Evolutionary conservation across 2,888 invertebrate genomes (phyloP).

Genomic region (Cephus runcator): DNA sequence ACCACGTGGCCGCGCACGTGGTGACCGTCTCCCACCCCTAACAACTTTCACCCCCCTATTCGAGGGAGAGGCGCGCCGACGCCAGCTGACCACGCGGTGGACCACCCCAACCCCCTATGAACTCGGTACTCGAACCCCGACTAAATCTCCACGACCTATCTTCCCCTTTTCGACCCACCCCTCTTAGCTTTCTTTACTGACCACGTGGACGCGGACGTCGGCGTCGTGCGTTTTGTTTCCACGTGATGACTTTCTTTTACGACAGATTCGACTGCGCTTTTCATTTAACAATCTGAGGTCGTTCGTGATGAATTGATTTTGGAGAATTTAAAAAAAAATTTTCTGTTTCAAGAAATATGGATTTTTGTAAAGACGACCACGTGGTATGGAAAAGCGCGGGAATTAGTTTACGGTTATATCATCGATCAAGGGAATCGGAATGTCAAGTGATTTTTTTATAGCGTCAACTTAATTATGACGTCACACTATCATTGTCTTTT

Average conservation of each 20-base stretch:
- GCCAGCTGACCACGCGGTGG: constrained; percentile 63
- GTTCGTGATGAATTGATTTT: background rate
- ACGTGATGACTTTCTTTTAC: background rate
- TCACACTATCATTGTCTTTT: background rate
- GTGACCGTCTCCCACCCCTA: constrained; percentile 47
- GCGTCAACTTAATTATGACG: background rate
- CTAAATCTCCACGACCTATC: constrained; percentile 30
- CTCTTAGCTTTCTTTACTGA: constrained; percentile 18
- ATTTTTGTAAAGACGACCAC: constrained; percentile 14
- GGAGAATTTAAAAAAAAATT: background rate
- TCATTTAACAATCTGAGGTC: background rate
- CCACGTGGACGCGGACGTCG: constrained; percentile 14
- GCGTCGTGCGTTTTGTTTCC: background rate
- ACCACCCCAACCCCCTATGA: constrained; percentile 52
- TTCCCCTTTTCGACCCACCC: background rate
- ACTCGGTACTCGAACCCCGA: constrained; percentile 42
- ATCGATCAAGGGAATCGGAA: background rate
- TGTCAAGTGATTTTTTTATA: background rate
- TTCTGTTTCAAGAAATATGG: background rate
- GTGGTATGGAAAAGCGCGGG: constrained; percentile 15
- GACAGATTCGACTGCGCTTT: background rate
- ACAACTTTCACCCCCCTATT: constrained; percentile 10
- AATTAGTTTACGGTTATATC: background rate
- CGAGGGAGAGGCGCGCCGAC: constrained; percentile 50
- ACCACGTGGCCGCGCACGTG: constrained; percentile 63